A percentile compares a stretch with the other conserved stretches of the same genome.
Evolutionary conservation across 2,888 invertebrate genomes (phyloP).

Genomic region (Apamea sordens): DNA sequence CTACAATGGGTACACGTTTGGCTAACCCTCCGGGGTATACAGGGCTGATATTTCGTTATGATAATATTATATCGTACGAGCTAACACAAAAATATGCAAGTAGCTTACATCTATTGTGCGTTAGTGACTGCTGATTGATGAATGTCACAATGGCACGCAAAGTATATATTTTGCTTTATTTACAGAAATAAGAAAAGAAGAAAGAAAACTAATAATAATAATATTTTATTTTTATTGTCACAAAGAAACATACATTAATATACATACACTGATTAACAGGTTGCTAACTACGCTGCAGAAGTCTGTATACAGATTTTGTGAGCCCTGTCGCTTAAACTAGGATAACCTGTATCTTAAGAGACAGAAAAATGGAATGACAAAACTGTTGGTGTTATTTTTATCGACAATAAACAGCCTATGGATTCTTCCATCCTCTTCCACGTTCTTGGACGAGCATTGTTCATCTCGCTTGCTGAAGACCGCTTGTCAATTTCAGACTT

Average conservation of each 20-base stretch:
- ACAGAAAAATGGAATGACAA: too few relatives aligned
- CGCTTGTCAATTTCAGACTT: not conserved
- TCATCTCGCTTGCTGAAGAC: not conserved
- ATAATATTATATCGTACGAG: not conserved
- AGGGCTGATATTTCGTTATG: not conserved
- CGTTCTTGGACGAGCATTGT: too few relatives aligned
- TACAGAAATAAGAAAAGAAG: not conserved
- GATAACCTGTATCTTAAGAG: too few relatives aligned
- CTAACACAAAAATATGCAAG: not conserved
- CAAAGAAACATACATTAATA: too few relatives aligned
- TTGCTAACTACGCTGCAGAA: too few relatives aligned
- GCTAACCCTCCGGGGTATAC: not conserved
- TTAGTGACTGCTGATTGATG: not conserved
- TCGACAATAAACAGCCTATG: not conserved
- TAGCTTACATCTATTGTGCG: not conserved
- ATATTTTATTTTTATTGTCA: too few relatives aligned
- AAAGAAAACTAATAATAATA: too few relatives aligned
- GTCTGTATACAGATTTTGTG: too few relatives aligned
- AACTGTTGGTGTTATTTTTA: not conserved
- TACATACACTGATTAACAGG: too few relatives aligned
- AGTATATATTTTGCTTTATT: not conserved
- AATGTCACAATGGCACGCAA: not conserved
- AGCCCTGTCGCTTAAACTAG: too few relatives aligned
- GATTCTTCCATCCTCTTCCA: too few relatives aligned
- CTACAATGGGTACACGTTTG: not conserved